phyloP scores from a whole-genome alignment of 2,113 vertebrate species.

The Patagioenas fasciata region DNA sequence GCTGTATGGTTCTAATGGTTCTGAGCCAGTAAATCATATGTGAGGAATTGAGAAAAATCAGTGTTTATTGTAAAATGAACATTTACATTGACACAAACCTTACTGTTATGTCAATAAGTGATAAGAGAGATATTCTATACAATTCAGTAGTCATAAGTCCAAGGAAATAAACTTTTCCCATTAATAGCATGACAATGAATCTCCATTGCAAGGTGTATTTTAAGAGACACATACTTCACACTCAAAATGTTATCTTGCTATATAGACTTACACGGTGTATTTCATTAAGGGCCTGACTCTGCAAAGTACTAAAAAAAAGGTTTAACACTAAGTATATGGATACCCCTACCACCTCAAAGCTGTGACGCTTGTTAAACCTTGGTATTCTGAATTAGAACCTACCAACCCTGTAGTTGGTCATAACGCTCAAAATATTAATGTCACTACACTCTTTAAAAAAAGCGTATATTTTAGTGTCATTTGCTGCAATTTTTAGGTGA shows the following conservation, averaged over 20 bases:
- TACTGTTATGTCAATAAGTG: not conserved
- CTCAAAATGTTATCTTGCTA: not conserved
- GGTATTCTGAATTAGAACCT: not conserved
- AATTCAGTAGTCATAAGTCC: not conserved
- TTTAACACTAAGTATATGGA: not conserved
- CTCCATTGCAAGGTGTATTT: not conserved
- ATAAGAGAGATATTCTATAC: not conserved
- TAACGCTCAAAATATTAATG: not conserved
- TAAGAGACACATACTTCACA: not conserved
- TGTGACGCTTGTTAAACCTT: not conserved
- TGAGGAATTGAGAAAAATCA: not conserved
- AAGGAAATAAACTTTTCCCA: not conserved
- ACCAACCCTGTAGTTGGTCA: accelerated
- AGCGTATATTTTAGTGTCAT: not conserved
- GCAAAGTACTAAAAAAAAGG: not conserved
- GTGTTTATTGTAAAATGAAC: not conserved
- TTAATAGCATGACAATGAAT: not conserved
- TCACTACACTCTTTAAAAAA: not conserved
- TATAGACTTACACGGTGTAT: not conserved
- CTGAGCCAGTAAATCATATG: not conserved
- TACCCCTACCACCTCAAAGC: not conserved
- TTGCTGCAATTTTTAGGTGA: not conserved
- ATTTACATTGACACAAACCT: not conserved
- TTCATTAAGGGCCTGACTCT: not conserved
- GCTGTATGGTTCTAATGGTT: not conserved